Evolutionary conservation across 2,888 invertebrate species (phyloP).

Genomic region (Conchocele bisecta): DNA sequence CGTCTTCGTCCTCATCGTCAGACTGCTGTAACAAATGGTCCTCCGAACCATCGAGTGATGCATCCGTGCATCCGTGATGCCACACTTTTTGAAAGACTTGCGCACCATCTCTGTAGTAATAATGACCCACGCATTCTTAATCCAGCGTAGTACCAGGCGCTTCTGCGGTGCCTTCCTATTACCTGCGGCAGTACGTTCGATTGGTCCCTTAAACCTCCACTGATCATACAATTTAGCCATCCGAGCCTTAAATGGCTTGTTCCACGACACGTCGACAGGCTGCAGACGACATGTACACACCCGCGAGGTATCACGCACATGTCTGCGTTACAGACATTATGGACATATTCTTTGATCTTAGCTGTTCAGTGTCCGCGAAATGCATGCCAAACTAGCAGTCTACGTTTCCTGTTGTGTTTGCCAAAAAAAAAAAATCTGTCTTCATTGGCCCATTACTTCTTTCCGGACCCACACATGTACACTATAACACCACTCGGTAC

Average conservation of each 20-base stretch:
- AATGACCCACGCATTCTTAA: background rate
- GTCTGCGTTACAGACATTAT: too few relatives aligned
- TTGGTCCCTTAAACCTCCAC: background rate
- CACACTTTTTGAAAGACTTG: background rate
- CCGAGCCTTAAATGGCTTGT: too few relatives aligned
- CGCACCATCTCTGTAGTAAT: background rate
- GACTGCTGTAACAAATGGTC: background rate
- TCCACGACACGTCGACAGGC: background rate
- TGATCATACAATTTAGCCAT: background rate
- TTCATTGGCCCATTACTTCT: constrained; percentile 12
- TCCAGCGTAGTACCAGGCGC: background rate
- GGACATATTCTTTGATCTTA: background rate
- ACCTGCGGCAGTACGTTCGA: background rate
- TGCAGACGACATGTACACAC: too few relatives aligned
- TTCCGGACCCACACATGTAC: too few relatives aligned
- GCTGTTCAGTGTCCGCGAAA: constrained; percentile 1
- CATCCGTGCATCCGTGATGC: too few relatives aligned
- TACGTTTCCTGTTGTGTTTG: background rate
- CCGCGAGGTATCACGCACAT: too few relatives aligned
- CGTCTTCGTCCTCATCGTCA: constrained; percentile 5
- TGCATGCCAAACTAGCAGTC: background rate
- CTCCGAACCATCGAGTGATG: background rate
- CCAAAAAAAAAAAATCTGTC: background rate
- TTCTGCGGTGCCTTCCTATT: constrained; percentile 3
- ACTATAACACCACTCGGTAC: too few relatives aligned